phyloP scores from a whole-genome alignment of 2,797 vertebrate genomes.

The Pyrocephalus nanus region DNA sequence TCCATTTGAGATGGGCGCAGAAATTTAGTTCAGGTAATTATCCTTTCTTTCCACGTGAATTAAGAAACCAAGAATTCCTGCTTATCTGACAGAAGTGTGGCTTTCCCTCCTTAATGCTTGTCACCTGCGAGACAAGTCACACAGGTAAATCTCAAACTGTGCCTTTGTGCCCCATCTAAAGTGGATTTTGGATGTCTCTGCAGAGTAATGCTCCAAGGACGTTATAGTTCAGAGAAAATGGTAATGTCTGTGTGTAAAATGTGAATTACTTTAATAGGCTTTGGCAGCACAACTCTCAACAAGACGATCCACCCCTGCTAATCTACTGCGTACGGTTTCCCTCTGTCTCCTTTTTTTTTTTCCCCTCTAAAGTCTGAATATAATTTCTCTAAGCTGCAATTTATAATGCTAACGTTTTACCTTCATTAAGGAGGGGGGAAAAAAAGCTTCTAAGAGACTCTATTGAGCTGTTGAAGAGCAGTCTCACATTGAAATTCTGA shows the following conservation, averaged over 20 bases:
- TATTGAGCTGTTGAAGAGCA: not conserved
- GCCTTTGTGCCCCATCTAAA: constrained; percentile 52
- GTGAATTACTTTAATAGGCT: constrained; percentile 66
- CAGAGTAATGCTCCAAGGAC: constrained; percentile 56
- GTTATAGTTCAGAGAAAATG: constrained; percentile 65
- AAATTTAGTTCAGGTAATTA: constrained; percentile 72
- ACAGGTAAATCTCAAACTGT: constrained; percentile 59
- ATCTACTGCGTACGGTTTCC: not conserved
- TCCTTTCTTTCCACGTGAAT: constrained; percentile 57
- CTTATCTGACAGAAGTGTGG: constrained; percentile 55
- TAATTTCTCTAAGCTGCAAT: constrained; percentile 49
- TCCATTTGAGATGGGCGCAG: constrained; percentile 66
- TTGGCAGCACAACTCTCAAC: constrained; percentile 57
- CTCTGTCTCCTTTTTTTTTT: not conserved
- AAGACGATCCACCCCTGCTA: constrained; percentile 36
- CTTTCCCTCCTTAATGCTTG: constrained; percentile 60
- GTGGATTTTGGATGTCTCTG: constrained; percentile 61
- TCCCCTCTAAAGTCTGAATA: not conserved
- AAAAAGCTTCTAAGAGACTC: not conserved
- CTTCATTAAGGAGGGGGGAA: constrained; percentile 12
- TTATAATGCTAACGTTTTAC: constrained; percentile 49
- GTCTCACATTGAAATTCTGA: constrained; percentile 20
- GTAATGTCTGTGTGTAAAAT: constrained; percentile 63
- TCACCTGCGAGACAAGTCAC: constrained; percentile 58
- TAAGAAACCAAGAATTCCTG: constrained; percentile 24